Evolutionary conservation across 2,888 invertebrate species (phyloP).

Genomic region (Eumacrocentrus americanus): DNA sequence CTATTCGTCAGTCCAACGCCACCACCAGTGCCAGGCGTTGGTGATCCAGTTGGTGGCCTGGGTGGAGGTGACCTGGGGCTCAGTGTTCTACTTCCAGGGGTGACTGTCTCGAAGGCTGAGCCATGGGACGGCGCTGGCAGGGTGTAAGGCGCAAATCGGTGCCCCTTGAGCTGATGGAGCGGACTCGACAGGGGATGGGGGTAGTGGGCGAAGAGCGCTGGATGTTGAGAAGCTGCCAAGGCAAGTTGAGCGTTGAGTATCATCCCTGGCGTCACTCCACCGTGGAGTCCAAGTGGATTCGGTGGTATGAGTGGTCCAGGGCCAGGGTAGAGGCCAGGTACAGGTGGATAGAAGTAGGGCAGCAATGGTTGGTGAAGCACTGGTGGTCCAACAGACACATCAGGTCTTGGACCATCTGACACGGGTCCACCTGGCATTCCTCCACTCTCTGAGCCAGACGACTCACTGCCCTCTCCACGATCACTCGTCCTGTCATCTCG

Average conservation of each 20-base stretch:
- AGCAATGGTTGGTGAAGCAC: conserved; percentile 84
- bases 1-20: conserved; percentile 39
- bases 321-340: conserved; percentile 79
- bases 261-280: conserved; percentile 80
- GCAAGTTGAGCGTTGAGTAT: conserved; percentile 89
- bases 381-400: conserved; percentile 92
- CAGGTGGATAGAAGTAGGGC: conserved; percentile 89
- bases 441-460: conserved; percentile 65
- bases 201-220: conserved; percentile 73
- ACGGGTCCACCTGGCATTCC: conserved; percentile 60
- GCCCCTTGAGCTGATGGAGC: conserved; percentile 73
- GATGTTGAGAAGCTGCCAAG: conserved; percentile 82
- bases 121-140: conserved; percentile 77
- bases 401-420: conserved; percentile 77
- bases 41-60: conserved; percentile 67
- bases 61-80: conserved; percentile 69
- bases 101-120: conserved; percentile 89
- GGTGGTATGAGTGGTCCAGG: conserved; percentile 73
- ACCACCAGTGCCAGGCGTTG: conserved; percentile 64
- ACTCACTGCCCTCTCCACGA: conserved; percentile 58
- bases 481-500: conserved; percentile 58
- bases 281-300: conserved; percentile 70
- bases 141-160: conserved; percentile 89
- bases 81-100: conserved; percentile 72
- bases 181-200: conserved; percentile 74